A percentile compares a stretch with the other conserved stretches of the same genome.
Evolutionary conservation across 2,797 vertebrate species (phyloP).

Genomic region (Scolopax bukidnonensis): DNA sequence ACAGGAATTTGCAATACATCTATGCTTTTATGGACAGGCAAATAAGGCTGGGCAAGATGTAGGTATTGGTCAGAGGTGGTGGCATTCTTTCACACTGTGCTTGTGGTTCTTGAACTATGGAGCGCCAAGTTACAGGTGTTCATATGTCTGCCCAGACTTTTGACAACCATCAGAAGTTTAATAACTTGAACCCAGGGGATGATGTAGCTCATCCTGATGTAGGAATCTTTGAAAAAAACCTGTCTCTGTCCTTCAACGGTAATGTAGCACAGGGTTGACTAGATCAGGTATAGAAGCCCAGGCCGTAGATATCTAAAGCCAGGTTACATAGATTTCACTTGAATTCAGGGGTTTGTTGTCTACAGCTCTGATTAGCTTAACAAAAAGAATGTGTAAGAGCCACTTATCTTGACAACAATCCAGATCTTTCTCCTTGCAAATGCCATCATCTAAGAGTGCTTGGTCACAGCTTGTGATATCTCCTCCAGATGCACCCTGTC

Average conservation of each 20-base stretch:
- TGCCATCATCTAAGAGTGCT: background rate
- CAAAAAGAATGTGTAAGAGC: background rate
- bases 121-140: background rate
- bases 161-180: accelerated
- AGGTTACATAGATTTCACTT: background rate
- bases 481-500: background rate
- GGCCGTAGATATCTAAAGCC: accelerated
- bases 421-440: background rate
- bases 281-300: background rate
- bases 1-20: background rate
- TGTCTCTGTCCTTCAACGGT: background rate
- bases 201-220: background rate
- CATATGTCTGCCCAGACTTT: background rate
- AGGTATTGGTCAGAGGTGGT: background rate
- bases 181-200: background rate
- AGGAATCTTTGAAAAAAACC: background rate
- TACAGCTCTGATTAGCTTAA: background rate
- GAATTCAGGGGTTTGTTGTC: background rate
- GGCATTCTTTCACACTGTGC: background rate
- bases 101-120: background rate
- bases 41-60: background rate
- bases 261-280: background rate
- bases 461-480: background rate
- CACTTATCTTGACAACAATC: too few relatives aligned
- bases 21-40: background rate